These are phyloP conservation scores for Theodoxus fluviatilis DNA, from an alignment of 2,888 invertebrate genomes.

Conservation along the genomic window DNA sequence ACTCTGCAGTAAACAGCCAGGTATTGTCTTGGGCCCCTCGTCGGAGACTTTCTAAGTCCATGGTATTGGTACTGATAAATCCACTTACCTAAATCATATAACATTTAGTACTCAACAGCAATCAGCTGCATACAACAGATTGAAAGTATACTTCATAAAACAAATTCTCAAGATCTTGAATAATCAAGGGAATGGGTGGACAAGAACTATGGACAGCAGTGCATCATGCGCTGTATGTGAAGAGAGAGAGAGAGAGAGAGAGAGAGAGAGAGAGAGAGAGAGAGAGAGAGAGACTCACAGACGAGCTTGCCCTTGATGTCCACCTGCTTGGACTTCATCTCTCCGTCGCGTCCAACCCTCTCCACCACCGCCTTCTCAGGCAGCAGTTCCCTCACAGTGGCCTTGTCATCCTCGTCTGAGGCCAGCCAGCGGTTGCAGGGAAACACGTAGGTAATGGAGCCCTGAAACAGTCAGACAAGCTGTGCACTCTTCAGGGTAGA, in stretches of 20 bases:
- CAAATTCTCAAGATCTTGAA: no score
- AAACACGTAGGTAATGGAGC: constrained; percentile 63
- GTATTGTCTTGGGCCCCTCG: no score
- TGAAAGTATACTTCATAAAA: no score
- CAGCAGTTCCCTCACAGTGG: constrained; percentile 62
- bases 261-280: neutral
- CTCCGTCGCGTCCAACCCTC: constrained; percentile 53
- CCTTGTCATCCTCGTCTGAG: constrained; percentile 61
- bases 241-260: neutral
- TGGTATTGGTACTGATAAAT: no score
- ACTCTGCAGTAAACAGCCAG: no score
- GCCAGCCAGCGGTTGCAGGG: constrained; percentile 65
- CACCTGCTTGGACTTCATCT: constrained; percentile 53
- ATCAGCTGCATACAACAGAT: no score
- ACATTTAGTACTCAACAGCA: no score
- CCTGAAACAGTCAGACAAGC: constrained; percentile 43
- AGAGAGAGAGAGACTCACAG: constrained; percentile 40
- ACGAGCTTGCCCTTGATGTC: constrained; percentile 51
- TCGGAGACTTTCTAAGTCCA: no score
- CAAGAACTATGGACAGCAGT: neutral
- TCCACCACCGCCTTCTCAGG: constrained; percentile 61
- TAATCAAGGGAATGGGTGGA: no score
- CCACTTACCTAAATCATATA: no score
- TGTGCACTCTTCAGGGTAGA: no score
- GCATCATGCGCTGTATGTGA: neutral